Percentiles rank a stretch among this genome's conserved stretches.
Conservation (phyloP, 2,113 vertebrate genomes). For the Dromaius novaehollandiae region DNA sequence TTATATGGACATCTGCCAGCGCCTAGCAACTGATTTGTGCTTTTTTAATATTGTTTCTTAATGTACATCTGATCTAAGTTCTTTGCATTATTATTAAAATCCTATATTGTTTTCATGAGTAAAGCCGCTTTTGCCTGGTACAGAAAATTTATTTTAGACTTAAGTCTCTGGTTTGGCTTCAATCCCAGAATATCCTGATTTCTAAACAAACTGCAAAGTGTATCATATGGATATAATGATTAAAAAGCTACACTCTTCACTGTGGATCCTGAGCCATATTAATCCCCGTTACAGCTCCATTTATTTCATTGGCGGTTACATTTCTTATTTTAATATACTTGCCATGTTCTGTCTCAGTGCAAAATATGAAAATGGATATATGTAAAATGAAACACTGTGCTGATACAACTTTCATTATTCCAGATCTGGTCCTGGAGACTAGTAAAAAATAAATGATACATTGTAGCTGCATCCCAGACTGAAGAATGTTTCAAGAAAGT, state of each 20-base stretch:
- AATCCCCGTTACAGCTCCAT: neutral
- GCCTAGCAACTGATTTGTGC: neutral
- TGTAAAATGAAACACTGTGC: neutral
- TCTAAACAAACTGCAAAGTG: slow-evolving; percentile 47
- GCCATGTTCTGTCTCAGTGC: neutral
- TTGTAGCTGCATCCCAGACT: neutral
- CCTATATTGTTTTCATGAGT: neutral
- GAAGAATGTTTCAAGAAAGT: neutral
- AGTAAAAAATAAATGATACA: neutral
- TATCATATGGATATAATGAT: slow-evolving; percentile 8
- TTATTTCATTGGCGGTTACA: neutral
- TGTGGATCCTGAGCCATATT: neutral
- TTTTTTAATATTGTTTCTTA: neutral
- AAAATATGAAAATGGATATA: neutral
- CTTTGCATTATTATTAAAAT: slow-evolving; percentile 1
- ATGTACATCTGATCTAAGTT: neutral
- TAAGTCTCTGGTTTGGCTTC: slow-evolving; percentile 47
- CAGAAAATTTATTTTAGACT: slow-evolving; percentile 30
- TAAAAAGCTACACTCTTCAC: slow-evolving; percentile 20
- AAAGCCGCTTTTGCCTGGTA: neutral
- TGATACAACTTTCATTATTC: neutral
- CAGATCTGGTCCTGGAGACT: neutral
- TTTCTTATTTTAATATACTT: neutral
- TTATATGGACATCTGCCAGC: neutral
- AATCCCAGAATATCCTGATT: slow-evolving; percentile 42